Conservation (phyloP, 2,888 invertebrate species). For the Eumerus sabulonum region DNA sequence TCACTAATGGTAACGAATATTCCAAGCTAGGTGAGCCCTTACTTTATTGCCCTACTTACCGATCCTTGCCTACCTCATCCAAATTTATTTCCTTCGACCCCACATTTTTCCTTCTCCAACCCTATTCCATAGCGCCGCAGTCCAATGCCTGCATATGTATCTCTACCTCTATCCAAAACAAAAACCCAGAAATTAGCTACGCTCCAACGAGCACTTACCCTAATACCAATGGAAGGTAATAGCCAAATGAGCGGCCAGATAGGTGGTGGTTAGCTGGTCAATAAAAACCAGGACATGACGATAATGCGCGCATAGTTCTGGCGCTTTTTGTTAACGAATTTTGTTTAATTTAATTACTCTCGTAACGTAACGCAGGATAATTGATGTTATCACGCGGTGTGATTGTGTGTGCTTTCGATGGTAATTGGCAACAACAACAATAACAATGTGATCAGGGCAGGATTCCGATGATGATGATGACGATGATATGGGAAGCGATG, state of each 20-base stretch:
- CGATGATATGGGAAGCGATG: constrained; percentile 26
- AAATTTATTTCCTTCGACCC: too few species aligned
- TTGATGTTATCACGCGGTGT: constrained; percentile 53
- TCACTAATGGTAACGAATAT: too few species aligned
- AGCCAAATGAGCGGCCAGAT: constrained; percentile 18
- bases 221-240: constrained; percentile 56
- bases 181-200: constrained; percentile 49
- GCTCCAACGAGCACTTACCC: constrained; percentile 49
- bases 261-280: constrained; percentile 6
- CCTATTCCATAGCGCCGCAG: too few species aligned
- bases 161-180: constrained; percentile 51
- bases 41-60: too few species aligned
- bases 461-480: constrained; percentile 42
- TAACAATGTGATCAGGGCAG: too few species aligned
- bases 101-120: too few species aligned
- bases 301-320: constrained; percentile 47
- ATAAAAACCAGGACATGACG: constrained; percentile 43
- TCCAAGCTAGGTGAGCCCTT: too few species aligned
- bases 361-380: constrained; percentile 57
- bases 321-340: constrained; percentile 53
- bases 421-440: constrained; percentile 42
- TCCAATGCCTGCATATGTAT: constrained; percentile 45
- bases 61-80: too few species aligned
- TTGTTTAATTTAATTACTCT: constrained; percentile 67
- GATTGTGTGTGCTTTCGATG: constrained; percentile 24